Conservation (phyloP, 2,113 vertebrate species). For the Procavia capensis region DNA sequence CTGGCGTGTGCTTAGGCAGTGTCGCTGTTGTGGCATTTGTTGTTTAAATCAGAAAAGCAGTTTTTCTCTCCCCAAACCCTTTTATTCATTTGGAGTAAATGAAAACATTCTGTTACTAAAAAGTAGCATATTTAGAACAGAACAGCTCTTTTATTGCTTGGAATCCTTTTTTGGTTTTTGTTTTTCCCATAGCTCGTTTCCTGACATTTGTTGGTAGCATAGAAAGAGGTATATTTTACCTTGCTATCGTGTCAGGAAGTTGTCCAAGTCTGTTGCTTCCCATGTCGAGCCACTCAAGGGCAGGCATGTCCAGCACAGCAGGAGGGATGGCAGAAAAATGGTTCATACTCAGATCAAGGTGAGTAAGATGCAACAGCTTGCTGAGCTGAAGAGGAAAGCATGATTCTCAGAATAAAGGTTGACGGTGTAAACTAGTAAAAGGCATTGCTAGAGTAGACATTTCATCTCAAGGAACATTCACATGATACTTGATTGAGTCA, state of each 20-base stretch:
- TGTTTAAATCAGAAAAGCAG: neutral
- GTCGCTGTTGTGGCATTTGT: neutral
- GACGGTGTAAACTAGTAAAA: neutral
- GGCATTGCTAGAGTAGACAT: neutral
- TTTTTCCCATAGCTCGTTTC: constrained; percentile 23
- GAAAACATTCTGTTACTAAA: neutral
- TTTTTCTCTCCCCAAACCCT: neutral
- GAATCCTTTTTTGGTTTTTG: neutral
- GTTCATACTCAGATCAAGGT: constrained; percentile 97
- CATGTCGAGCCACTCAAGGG: constrained; percentile 97
- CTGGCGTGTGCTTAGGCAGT: neutral
- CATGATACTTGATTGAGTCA: neutral
- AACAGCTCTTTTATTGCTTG: neutral
- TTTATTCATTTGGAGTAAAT: constrained; percentile 15
- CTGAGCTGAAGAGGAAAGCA: constrained; percentile 88
- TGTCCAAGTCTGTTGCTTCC: constrained; percentile 92
- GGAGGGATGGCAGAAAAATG: constrained; percentile 90
- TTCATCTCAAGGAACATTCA: neutral
- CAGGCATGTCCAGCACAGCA: constrained; percentile 91
- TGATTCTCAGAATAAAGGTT: neutral
- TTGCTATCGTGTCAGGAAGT: constrained; percentile 93
- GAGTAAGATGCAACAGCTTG: constrained; percentile 90
- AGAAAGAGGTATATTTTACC: constrained; percentile 82
- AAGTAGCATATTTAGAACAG: neutral
- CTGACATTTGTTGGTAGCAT: neutral